These are phyloP conservation scores for Drosophila murphyi DNA, from an alignment of 1,140 invertebrate species.

Conservation along the genomic window DNA sequence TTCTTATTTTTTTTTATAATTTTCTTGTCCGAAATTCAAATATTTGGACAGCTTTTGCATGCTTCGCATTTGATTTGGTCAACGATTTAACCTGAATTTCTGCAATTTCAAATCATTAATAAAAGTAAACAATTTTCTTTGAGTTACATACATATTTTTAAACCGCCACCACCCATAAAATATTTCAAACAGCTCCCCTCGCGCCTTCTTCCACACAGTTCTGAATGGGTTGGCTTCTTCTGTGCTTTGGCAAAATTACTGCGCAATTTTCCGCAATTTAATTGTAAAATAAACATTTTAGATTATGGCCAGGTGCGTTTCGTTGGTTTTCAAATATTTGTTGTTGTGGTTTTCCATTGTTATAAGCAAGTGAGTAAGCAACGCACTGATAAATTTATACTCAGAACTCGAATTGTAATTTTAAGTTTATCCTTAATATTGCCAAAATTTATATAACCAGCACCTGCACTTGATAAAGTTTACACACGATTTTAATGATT, in stretches of 20 bases:
- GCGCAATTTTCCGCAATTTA: constrained; percentile 68
- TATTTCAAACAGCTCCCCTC: constrained; percentile 9
- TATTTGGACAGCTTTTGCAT: constrained; percentile 47
- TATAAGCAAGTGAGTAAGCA: constrained; percentile 4
- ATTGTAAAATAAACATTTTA: constrained; percentile 74
- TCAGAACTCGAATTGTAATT: neutral
- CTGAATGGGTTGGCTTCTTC: neutral
- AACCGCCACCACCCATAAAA: constrained; percentile 22
- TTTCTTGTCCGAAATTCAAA: constrained; percentile 17
- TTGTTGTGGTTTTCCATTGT: constrained; percentile 40
- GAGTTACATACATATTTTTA: constrained; percentile 62
- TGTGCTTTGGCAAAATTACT: constrained; percentile 19
- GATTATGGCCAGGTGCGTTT: constrained; percentile 42
- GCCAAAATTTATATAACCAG: neutral
- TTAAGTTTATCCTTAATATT: neutral
- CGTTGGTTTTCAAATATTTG: constrained; percentile 17
- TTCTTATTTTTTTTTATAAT: neutral
- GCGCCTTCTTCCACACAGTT: no score
- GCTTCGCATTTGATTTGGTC: constrained; percentile 27
- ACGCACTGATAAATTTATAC: neutral
- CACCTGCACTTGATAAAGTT: neutral
- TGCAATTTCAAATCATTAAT: constrained; percentile 41
- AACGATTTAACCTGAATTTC: constrained; percentile 40
- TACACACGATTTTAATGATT: no score
- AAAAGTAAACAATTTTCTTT: constrained; percentile 53